Evolutionary conservation across 2,888 invertebrate species (phyloP).

Genomic region (Amorpha juglandis): DNA sequence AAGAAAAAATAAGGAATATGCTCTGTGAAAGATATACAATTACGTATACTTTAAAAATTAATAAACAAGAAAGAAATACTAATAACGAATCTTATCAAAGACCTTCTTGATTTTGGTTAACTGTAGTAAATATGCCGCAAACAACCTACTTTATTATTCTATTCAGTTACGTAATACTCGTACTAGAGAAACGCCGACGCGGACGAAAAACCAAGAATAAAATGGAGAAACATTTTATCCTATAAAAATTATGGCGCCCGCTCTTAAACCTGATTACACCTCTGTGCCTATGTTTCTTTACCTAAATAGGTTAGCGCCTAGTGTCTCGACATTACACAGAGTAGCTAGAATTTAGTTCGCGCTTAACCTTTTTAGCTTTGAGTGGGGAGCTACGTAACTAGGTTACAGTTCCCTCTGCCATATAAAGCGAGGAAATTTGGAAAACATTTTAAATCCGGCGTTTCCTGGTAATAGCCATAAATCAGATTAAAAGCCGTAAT

Average conservation of each 20-base stretch:
- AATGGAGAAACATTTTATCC: slow-evolving; percentile 3
- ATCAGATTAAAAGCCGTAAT: background rate
- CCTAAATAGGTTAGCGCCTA: slow-evolving; percentile 27
- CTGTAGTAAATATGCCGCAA: background rate
- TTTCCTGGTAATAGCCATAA: background rate
- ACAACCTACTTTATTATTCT: background rate
- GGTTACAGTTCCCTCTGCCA: slow-evolving; percentile 19
- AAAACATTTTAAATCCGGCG: slow-evolving; percentile 3
- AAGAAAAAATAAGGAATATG: no score
- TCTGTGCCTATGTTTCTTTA: slow-evolving; percentile 25
- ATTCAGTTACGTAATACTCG: background rate
- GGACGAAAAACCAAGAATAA: background rate
- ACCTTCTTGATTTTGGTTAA: background rate
- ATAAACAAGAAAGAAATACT: background rate
- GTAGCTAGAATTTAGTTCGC: slow-evolving; percentile 25
- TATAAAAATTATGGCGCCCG: slow-evolving; percentile 7
- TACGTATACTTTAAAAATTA: no score
- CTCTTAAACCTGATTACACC: slow-evolving; percentile 14
- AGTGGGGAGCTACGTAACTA: slow-evolving; percentile 22
- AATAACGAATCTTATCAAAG: background rate
- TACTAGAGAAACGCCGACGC: background rate
- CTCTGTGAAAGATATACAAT: no score
- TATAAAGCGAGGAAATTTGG: slow-evolving; percentile 19
- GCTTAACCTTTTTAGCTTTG: slow-evolving; percentile 28
- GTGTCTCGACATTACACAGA: slow-evolving; percentile 25